phyloP scores from a whole-genome alignment of 2,113 vertebrate genomes.

The Salvelinus sp. region DNA sequence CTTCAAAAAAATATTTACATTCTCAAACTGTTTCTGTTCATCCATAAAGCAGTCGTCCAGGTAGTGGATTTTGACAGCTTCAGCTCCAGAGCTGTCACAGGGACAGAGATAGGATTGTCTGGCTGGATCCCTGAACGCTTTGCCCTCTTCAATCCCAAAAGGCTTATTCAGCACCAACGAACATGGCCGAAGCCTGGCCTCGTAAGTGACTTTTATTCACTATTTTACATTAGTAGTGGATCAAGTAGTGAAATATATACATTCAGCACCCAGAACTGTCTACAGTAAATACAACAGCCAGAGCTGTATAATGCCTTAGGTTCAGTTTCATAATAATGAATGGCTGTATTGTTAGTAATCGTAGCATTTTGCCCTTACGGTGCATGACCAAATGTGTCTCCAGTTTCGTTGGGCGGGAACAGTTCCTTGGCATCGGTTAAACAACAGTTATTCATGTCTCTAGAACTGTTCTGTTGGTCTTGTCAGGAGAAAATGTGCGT shows the following conservation, averaged over 20 bases:
- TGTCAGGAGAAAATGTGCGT: not conserved
- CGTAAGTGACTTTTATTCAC: constrained; percentile 63
- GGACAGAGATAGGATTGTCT: constrained; percentile 82
- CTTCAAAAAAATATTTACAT: no score
- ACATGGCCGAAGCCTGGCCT: constrained; percentile 77
- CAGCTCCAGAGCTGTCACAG: constrained; percentile 76
- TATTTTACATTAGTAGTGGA: not conserved
- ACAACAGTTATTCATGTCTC: not conserved
- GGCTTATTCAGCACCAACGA: constrained; percentile 78
- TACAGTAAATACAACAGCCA: not conserved
- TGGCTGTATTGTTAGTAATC: constrained; percentile 41
- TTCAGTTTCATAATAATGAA: constrained; percentile 25
- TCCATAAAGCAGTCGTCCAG: constrained; percentile 69
- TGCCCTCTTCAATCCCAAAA: constrained; percentile 80
- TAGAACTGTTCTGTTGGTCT: not conserved
- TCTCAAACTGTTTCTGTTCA: not conserved
- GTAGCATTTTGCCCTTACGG: constrained; percentile 47
- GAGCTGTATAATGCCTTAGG: not conserved
- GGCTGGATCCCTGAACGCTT: constrained; percentile 89
- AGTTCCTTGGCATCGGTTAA: not conserved
- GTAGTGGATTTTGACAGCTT: constrained; percentile 77
- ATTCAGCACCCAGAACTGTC: not conserved
- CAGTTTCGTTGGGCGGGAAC: not conserved
- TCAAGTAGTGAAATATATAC: not conserved
- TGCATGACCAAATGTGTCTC: not conserved